phyloP scores from a whole-genome alignment of 2,888 invertebrate species.

The Dichetophora obliterata region DNA sequence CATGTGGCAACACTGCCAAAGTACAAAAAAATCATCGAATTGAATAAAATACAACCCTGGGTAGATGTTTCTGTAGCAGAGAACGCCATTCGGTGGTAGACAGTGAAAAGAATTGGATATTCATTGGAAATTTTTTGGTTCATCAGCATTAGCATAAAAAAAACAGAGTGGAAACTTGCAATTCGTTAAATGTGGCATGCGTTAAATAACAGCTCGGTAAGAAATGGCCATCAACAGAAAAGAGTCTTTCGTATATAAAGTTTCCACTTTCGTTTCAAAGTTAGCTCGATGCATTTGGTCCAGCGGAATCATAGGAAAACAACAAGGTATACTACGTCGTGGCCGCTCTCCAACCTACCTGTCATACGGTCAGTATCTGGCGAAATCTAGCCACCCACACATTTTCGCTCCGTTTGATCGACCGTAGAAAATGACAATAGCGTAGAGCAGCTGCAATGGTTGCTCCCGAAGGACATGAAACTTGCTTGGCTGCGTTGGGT shows the following conservation, averaged over 20 bases:
- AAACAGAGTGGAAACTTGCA: conserved; percentile 22
- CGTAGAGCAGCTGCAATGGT: too few relatives aligned
- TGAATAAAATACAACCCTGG: too few relatives aligned
- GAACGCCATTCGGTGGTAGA: too few relatives aligned
- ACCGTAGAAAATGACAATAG: neutral
- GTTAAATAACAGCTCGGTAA: neutral
- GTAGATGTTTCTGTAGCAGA: too few relatives aligned
- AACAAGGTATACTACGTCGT: neutral
- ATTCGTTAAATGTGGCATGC: conserved; percentile 13
- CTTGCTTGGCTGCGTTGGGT: too few relatives aligned
- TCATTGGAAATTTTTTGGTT: conserved; percentile 44
- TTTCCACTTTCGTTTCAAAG: neutral
- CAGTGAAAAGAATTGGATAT: conserved; percentile 38
- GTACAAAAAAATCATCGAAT: too few relatives aligned
- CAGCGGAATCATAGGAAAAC: conserved; percentile 32
- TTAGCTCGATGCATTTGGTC: conserved; percentile 30
- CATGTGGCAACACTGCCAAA: too few relatives aligned
- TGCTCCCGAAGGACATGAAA: too few relatives aligned
- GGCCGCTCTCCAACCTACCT: neutral
- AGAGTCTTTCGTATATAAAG: neutral
- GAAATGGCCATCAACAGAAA: conserved; percentile 11
- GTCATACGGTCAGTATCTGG: neutral
- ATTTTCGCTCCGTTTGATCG: neutral
- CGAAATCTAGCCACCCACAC: conserved; percentile 32
- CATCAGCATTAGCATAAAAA: conserved; percentile 35